Percentiles rank a stretch among this genome's conserved stretches.
These are phyloP conservation scores for Toxotes jaculatrix DNA, from an alignment of 2,113 vertebrate species.

Conservation along the genomic window DNA sequence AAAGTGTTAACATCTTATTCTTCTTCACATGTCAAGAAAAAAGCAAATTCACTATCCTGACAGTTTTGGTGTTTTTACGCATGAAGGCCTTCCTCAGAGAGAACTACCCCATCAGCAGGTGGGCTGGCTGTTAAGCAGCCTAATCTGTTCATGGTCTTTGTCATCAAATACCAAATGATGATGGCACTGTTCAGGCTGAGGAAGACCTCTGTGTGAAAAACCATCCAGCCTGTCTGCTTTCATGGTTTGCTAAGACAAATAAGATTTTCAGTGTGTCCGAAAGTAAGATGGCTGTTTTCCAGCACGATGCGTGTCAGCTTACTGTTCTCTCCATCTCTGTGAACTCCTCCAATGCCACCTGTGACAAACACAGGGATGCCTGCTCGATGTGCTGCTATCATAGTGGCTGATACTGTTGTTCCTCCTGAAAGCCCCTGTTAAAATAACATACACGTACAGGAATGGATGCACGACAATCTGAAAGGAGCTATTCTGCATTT, in stretches of 20 bases:
- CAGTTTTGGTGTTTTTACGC: background rate
- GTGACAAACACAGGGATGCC: constrained; percentile 92
- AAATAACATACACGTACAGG: background rate
- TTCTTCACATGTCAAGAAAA: background rate
- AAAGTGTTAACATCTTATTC: background rate
- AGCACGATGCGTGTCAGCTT: constrained; percentile 59
- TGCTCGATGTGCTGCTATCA: constrained; percentile 88
- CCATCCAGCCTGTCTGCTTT: background rate
- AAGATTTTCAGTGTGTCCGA: background rate
- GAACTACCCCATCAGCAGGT: background rate
- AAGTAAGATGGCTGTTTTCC: background rate
- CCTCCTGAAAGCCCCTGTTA: constrained; percentile 89
- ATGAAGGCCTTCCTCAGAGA: background rate
- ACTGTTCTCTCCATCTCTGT: constrained; percentile 90
- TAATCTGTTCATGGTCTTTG: background rate
- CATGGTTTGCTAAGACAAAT: background rate
- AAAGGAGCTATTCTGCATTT: background rate
- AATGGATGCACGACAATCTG: background rate
- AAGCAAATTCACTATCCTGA: background rate
- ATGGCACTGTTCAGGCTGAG: background rate
- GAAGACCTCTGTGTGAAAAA: background rate
- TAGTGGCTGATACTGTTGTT: constrained; percentile 91
- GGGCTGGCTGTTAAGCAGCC: background rate
- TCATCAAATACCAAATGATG: background rate
- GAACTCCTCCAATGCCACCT: constrained; percentile 92